A percentile compares a stretch with the other conserved stretches of the same genome.
Evolutionary conservation across 2,888 invertebrate species (phyloP).

Genomic region (Iphiclides podalirius): DNA sequence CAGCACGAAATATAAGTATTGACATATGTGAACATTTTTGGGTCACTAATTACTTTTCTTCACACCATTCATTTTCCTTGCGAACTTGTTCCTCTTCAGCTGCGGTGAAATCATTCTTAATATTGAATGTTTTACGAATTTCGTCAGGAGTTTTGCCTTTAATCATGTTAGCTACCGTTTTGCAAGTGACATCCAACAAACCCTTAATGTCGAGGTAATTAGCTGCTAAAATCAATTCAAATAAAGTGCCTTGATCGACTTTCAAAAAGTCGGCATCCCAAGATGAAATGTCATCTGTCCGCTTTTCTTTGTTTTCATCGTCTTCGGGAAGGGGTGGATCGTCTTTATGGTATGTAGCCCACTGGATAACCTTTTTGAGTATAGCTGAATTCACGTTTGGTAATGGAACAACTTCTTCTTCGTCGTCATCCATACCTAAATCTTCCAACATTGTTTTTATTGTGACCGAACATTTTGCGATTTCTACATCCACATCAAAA

Average conservation of each 20-base stretch:
- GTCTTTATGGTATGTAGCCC: conserved; percentile 96
- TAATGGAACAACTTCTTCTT: conserved; percentile 96
- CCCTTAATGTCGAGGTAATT: conserved; percentile 98
- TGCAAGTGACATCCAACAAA: conserved; percentile 97
- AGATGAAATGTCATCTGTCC: conserved; percentile 99
- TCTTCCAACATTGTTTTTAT: conserved; percentile 99
- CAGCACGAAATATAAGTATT: no score
- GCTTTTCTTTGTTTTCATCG: conserved; percentile 97
- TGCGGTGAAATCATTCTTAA: conserved; percentile 97
- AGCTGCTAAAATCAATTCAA: conserved; percentile 97
- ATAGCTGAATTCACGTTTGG: conserved; percentile 99
- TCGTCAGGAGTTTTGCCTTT: conserved; percentile 99
- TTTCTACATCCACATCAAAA: conserved; percentile 97
- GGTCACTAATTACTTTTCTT: conserved; percentile 89
- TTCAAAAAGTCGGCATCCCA: conserved; percentile 99
- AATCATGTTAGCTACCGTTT: conserved; percentile 99
- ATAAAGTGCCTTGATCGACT: conserved; percentile 97
- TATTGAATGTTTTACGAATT: conserved; percentile 97
- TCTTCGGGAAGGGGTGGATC: conserved; percentile 98
- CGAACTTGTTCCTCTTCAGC: conserved; percentile 99
- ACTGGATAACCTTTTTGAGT: conserved; percentile 94
- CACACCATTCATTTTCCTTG: conserved; percentile 97
- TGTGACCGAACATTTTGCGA: conserved; percentile 93
- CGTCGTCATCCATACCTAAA: conserved; percentile 93
- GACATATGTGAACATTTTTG: no score